Evolutionary conservation across 2,888 invertebrate species (phyloP), one percentile per base, ranked within the genome.

Genomic region (Acanthosoma haemorrhoidale): DNA sequence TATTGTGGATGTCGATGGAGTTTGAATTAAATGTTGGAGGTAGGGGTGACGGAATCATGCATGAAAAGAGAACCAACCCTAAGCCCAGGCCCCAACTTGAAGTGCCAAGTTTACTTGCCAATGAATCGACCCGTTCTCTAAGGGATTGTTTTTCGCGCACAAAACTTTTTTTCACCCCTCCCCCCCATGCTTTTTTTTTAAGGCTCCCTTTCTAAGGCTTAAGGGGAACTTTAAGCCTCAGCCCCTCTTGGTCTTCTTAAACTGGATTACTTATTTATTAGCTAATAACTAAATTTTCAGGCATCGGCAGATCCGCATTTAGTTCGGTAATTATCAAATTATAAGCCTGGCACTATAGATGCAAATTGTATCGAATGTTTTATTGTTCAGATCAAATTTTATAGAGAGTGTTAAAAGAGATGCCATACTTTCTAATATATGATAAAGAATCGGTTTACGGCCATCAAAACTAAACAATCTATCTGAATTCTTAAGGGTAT

Each of bases 41-140:
- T 16, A 59, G 59, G 32, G 59, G 34, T 34, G 59, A 34, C 31
- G 59, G 59, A 59, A 59, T 59, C 59, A 59, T 59, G 59, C 59
- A 59, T 59, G 59, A 59, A 59, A 59, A 34, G 59, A 32, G 32
- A 32, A 15, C n/a, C n/a, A n/a, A 32, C 16, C 51, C 59, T 59
- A 59, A 59, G 59, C 59, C 18, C 59, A 15, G 32, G 11, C 59
- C 59, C 59, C 32, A 59, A 59, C 59, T 59, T 59, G 32, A 59
- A 59, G 59, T 59, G 59, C 59, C 59, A 59, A 59, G 59, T 59
- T 59, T 32, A 59, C 59, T 59, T 59, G 59, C 59, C 59, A 59
- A 59, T 59, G 59, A 59, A 59, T 59, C 59, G 59, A 59, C 34
- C n/a, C 59, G 15, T 32, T 59, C 59, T 16, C 51, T 2, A 9